A percentile compares a stretch with the other conserved stretches of the same genome.
These are phyloP conservation scores for Anthonomus grandis DNA, from an alignment of 1,140 invertebrate genomes.

Conservation along the genomic window DNA sequence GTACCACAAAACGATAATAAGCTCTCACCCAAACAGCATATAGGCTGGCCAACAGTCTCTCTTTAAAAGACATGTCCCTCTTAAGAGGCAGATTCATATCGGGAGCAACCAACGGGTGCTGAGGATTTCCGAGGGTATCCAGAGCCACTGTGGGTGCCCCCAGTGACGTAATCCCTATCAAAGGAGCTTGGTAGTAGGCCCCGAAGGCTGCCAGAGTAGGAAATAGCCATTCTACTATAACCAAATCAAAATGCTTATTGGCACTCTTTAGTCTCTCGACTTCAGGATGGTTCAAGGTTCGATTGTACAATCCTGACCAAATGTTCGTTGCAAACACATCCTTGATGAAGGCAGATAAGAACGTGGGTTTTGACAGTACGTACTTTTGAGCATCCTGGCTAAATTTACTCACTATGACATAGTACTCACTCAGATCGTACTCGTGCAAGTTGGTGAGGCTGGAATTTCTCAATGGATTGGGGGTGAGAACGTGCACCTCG, in stretches of 20 bases:
- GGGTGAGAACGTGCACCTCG: constrained; percentile 29
- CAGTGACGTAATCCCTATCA: constrained; percentile 34
- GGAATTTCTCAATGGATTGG: constrained; percentile 27
- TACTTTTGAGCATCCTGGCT: constrained; percentile 4
- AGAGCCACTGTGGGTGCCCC: constrained; percentile 21
- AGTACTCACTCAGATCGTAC: constrained; percentile 27
- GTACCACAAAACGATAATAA: constrained; percentile 15
- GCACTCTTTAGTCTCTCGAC: constrained; percentile 37
- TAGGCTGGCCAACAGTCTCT: constrained; percentile 44
- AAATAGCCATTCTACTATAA: constrained; percentile 40
- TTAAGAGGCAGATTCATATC: constrained; percentile 39
- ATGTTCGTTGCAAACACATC: constrained; percentile 17
- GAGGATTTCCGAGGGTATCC: constrained; percentile 39
- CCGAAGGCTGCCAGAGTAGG: constrained; percentile 35
- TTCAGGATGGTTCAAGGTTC: constrained; percentile 20
- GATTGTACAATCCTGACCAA: constrained; percentile 15
- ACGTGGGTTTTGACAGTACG: constrained; percentile 18
- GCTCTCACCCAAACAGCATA: constrained; percentile 24
- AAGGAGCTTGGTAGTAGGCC: constrained; percentile 41
- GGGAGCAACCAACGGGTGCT: constrained; percentile 51
- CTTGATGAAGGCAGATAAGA: constrained; percentile 21
- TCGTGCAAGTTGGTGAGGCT: constrained; percentile 26
- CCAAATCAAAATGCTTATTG: constrained; percentile 42
- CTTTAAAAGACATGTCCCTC: constrained; percentile 44
- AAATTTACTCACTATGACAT: background rate